These are phyloP conservation scores for Aricia agestis DNA, from an alignment of 1,140 invertebrate genomes.

Conservation along the genomic window DNA sequence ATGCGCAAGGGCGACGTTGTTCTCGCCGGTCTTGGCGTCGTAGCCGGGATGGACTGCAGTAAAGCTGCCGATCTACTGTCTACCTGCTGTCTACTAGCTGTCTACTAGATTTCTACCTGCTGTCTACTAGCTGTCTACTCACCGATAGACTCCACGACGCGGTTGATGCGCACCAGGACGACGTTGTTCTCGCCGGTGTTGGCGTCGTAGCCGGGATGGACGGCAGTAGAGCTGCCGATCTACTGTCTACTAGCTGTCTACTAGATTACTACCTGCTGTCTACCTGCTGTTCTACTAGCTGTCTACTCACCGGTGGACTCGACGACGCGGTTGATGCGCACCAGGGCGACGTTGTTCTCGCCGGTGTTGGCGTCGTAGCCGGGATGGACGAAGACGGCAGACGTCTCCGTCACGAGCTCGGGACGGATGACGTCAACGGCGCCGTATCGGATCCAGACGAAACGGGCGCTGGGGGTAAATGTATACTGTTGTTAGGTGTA, in stretches of 20 bases:
- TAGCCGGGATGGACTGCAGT: constrained; percentile 25
- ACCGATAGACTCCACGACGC: constrained; percentile 41
- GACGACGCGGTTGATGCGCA: constrained; percentile 41
- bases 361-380: constrained; percentile 30
- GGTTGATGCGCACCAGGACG: constrained; percentile 41
- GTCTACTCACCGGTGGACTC: constrained; percentile 36
- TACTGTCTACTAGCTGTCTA: background rate
- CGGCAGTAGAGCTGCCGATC: background rate
- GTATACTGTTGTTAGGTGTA: no score
- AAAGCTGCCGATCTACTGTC: background rate
- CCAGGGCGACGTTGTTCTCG: constrained; percentile 39
- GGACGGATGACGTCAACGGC: constrained; percentile 42
- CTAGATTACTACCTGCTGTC: background rate
- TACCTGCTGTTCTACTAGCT: background rate
- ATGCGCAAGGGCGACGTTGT: constrained; percentile 40
- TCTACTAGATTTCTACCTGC: background rate
- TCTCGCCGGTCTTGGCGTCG: constrained; percentile 27
- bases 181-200: constrained; percentile 36
- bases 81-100: background rate
- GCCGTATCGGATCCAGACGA: constrained; percentile 54
- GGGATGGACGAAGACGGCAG: constrained; percentile 26
- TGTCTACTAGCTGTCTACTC: constrained; percentile 11
- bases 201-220: constrained; percentile 31
- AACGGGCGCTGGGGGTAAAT: constrained; percentile 37
- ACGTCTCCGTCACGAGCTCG: constrained; percentile 44